phyloP scores from a whole-genome alignment of 1,140 invertebrate genomes.

The Artemia franciscana region DNA sequence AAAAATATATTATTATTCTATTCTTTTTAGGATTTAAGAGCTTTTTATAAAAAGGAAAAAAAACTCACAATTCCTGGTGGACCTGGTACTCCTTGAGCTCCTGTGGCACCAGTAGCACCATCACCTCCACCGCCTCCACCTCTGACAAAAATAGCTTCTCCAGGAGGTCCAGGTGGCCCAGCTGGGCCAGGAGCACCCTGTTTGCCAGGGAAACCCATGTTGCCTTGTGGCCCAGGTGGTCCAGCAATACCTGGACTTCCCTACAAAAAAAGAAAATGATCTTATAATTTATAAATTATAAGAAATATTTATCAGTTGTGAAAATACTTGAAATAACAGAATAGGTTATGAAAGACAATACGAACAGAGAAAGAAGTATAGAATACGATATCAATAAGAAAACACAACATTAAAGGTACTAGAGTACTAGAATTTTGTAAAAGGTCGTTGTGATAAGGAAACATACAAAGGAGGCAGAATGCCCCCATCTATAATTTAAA shows the following conservation, averaged over 20 bases:
- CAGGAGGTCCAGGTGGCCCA: conserved; percentile 21
- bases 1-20: neutral
- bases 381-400: no score
- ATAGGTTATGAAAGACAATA: no score
- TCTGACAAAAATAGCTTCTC: conserved; percentile 15
- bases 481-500: no score
- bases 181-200: conserved; percentile 15
- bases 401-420: no score
- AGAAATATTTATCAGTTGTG: no score
- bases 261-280: neutral
- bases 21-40: neutral
- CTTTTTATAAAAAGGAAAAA: neutral
- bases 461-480: no score
- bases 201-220: conserved; percentile 18
- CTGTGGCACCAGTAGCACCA: conserved; percentile 20
- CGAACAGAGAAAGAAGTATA: no score
- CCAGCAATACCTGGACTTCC: neutral
- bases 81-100: conserved; percentile 13
- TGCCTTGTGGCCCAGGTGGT: conserved; percentile 21
- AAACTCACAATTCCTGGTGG: conserved; percentile 12
- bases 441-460: no score
- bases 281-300: neutral
- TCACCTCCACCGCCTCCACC: conserved; percentile 10
- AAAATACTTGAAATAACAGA: no score
- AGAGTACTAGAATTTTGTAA: no score